Conservation (phyloP, 2,888 invertebrate species). For the Stenodema calcarata region DNA sequence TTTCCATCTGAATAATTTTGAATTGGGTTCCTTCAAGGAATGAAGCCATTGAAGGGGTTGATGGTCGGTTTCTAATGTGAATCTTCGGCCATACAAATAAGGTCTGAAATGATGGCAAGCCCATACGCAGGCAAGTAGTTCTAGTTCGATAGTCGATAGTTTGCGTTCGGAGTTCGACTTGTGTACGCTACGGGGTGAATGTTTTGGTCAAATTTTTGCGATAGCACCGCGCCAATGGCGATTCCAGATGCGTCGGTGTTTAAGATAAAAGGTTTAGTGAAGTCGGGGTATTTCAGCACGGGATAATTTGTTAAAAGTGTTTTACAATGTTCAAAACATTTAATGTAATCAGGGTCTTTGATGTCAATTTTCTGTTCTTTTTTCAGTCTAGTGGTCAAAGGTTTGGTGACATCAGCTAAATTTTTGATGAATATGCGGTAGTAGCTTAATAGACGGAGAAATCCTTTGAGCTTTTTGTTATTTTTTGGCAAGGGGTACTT, state of each 20-base stretch:
- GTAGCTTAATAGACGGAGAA: conserved; percentile 40
- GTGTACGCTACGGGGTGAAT: conserved; percentile 61
- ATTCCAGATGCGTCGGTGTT: conserved; percentile 58
- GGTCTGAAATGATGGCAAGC: not conserved
- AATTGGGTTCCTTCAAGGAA: too few species aligned
- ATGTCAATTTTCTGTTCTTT: conserved; percentile 53
- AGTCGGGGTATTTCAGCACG: too few species aligned
- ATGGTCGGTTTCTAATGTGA: not conserved
- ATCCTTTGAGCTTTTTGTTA: conserved; percentile 36
- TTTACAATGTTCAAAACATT: too few species aligned
- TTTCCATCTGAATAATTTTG: too few species aligned
- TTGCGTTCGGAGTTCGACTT: conserved; percentile 60
- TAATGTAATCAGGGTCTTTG: not conserved
- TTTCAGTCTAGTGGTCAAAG: conserved; percentile 39
- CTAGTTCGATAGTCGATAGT: conserved; percentile 56
- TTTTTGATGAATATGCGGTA: conserved; percentile 37
- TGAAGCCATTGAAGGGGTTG: too few species aligned
- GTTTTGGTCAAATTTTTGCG: not conserved
- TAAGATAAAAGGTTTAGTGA: conserved; percentile 57
- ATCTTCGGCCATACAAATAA: not conserved
- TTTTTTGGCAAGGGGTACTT: conserved; percentile 39
- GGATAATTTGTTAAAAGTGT: conserved; percentile 32
- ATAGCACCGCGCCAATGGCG: conserved; percentile 57
- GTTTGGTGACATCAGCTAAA: conserved; percentile 36
- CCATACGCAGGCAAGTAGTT: not conserved